Evolutionary conservation across 2,888 invertebrate genomes (phyloP).

Genomic region (Campoplex nolae): DNA sequence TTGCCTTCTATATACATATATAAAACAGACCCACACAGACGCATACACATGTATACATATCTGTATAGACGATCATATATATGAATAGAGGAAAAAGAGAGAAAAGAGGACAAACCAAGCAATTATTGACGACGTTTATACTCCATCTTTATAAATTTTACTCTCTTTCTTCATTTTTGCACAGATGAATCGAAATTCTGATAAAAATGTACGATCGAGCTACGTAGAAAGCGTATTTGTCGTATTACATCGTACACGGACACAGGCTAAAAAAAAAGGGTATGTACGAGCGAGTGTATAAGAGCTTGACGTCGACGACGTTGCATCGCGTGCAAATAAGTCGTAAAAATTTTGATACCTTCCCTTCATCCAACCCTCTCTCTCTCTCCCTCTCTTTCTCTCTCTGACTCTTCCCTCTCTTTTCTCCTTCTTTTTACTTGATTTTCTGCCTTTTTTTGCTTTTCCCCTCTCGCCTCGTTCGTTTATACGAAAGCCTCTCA

Average conservation of each 20-base stretch:
- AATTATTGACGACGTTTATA: conserved; percentile 79
- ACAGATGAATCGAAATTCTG: conserved; percentile 71
- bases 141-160: conserved; percentile 56
- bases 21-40: background rate
- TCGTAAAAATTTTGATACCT: conserved; percentile 72
- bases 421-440: conserved; percentile 36
- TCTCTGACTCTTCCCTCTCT: too few species aligned
- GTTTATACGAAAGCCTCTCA: conserved; percentile 20
- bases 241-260: conserved; percentile 28
- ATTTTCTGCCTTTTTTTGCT: background rate
- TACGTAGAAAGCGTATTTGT: conserved; percentile 31
- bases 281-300: conserved; percentile 42
- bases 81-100: conserved; percentile 55
- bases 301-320: conserved; percentile 61
- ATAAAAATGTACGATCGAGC: conserved; percentile 53
- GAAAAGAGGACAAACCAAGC: conserved; percentile 66
- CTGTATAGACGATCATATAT: background rate
- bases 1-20: background rate
- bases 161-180: conserved; percentile 45
- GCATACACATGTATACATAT: conserved; percentile 24
- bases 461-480: conserved; percentile 60
- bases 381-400: conserved; percentile 44
- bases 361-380: conserved; percentile 52
- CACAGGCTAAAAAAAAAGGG: background rate
- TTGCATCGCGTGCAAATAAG: conserved; percentile 80